These are phyloP conservation scores for Mastigias papua DNA, from an alignment of 30 jellyfish, hydroid and myxozoan species.

Conservation along the genomic window DNA sequence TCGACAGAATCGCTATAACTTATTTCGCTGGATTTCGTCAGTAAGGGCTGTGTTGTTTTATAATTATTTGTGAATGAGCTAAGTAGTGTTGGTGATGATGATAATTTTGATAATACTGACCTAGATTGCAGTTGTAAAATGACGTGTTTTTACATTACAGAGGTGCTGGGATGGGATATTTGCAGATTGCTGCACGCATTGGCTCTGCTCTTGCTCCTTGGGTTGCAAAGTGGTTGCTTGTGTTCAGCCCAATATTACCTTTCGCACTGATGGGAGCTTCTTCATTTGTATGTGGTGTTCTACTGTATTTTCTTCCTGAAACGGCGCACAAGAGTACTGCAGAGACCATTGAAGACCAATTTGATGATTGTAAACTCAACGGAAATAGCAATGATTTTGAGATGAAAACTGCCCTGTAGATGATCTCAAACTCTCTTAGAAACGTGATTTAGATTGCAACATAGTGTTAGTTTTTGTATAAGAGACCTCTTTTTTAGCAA, in stretches of 20 bases:
- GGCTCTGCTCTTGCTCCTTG: slow-evolving; percentile 93
- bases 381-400: too few relatives aligned
- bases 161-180: slow-evolving; percentile 80
- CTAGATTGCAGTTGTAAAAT: not conserved
- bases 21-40: too few relatives aligned
- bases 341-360: slow-evolving; percentile 77
- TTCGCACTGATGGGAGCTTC: slow-evolving; percentile 79
- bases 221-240: slow-evolving; percentile 73
- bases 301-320: slow-evolving; percentile 66
- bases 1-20: too few relatives aligned
- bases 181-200: slow-evolving; percentile 79
- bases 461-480: too few relatives aligned
- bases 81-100: too few relatives aligned
- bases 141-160: slow-evolving; percentile 12
- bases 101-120: not conserved
- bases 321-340: slow-evolving; percentile 59
- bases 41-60: too few relatives aligned
- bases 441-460: too few relatives aligned
- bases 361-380: slow-evolving; percentile 2
- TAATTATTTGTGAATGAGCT: too few relatives aligned
- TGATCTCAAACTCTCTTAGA: not conserved
- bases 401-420: not conserved
- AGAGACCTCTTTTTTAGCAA: not conserved
- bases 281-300: slow-evolving; percentile 49
- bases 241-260: slow-evolving; percentile 35